Conservation (phyloP, 1,140 invertebrate species). For the Holotrichia oblita region DNA sequence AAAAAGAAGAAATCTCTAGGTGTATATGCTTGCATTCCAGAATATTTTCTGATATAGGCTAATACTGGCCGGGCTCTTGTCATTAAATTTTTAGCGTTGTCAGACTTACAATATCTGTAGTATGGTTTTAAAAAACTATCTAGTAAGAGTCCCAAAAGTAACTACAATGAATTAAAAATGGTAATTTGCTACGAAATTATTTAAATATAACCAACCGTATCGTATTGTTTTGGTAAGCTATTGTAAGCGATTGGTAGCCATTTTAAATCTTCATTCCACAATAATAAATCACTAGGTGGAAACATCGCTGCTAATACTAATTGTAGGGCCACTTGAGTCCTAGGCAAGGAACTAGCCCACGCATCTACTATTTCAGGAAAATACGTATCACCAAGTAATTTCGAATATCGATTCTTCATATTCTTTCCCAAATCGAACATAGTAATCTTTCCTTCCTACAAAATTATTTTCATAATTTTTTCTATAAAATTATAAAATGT, state of each 20-base stretch:
- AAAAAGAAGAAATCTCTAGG: slow-evolving; percentile 25
- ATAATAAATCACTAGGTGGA: slow-evolving; percentile 54
- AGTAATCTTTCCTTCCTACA: slow-evolving; percentile 32
- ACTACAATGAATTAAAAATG: not conserved
- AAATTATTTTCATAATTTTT: not conserved
- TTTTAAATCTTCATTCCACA: slow-evolving; percentile 54
- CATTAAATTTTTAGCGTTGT: not conserved
- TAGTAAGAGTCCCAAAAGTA: not conserved
- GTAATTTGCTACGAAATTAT: not conserved
- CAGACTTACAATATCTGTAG: not conserved
- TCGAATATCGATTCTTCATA: not conserved
- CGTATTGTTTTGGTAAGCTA: slow-evolving; percentile 12
- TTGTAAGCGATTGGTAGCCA: slow-evolving; percentile 61
- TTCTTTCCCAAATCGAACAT: slow-evolving; percentile 32
- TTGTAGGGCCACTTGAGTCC: slow-evolving; percentile 66
- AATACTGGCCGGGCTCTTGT: not conserved
- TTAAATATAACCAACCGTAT: slow-evolving; percentile 2
- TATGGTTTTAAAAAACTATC: not conserved
- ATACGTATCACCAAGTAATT: slow-evolving; percentile 47
- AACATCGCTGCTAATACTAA: slow-evolving; percentile 59
- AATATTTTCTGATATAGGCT: slow-evolving; percentile 6
- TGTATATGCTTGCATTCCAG: not conserved
- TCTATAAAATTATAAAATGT: not conserved
- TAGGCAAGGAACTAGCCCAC: slow-evolving; percentile 66
- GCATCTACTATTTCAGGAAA: slow-evolving; percentile 61